Evolutionary conservation across 2,888 invertebrate species (phyloP), one percentile per base, ranked within the genome.

Genomic region (Isotomurus palustris): DNA sequence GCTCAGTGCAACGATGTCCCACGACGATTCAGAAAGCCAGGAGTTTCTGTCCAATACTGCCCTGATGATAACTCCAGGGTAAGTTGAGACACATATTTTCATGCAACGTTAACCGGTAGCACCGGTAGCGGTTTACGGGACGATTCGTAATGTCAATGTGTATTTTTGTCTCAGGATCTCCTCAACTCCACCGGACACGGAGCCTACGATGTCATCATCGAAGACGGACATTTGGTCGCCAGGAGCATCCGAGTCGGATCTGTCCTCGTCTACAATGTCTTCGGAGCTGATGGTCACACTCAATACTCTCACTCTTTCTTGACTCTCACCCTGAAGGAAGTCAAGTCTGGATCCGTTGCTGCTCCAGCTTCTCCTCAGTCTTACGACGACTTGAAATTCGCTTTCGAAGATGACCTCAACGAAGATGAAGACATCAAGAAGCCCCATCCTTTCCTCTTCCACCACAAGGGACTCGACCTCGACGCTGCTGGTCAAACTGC

Each of bases 361-460:
- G 63, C 60, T 29, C 68, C 69, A 41, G 54, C 69, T 53, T 58
- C 61, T 51, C 52, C 60, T 25, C 47, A 62, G 48, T 62, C 50
- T 44, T 58, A 41, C 53, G 53, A 63, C 45, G 60, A 67, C 49
- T 48, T 70, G 36, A 65, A 62, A 41, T 70, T 62, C 58, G 69
- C 62, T 22, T 70, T 70, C 43, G 67, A 68, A 51, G 48, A 56
- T 40, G 47, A 49, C 12, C 35, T 55, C 14, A 53, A 61, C 35
- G 66, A 67, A 45, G 61, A 70, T 58, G 66, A 68, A 51, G 66
- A 66, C 38, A 58, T 68, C 48, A 62, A 58, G 52, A 53, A 44
- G 29, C 65, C 69, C 45, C 52, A 53, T 24, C 69, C 69, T 12
- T 70, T 64, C 65, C 68, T 67, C 55, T 70, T 67, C 68, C 69